Conservation (phyloP, 2,113 vertebrate genomes). For the Acanthisitta chloris region DNA sequence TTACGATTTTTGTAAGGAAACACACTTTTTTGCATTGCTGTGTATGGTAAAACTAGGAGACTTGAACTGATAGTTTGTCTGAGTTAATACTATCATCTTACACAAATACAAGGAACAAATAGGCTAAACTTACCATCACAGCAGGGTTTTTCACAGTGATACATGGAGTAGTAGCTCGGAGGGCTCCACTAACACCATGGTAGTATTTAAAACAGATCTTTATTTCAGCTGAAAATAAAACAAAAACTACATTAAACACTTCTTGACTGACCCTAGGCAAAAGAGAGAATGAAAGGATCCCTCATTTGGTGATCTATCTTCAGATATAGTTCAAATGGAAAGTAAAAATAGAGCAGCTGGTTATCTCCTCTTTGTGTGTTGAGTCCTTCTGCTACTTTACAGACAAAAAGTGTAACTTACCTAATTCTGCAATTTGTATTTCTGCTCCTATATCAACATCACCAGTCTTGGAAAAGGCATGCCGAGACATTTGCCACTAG, state of each 20-base stretch:
- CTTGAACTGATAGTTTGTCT: neutral
- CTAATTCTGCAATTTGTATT: neutral
- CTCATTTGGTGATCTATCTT: neutral
- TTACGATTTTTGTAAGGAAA: neutral
- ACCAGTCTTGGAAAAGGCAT: neutral
- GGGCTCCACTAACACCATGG: conserved; percentile 93
- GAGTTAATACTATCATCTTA: neutral
- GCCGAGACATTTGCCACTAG: neutral
- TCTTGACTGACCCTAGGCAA: neutral
- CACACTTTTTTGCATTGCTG: neutral
- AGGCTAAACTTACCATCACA: conserved; percentile 82
- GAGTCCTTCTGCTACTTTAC: neutral
- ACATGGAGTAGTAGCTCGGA: conserved; percentile 94
- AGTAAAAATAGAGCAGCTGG: neutral
- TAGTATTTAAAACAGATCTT: conserved; percentile 99
- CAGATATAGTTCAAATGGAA: neutral
- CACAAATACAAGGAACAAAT: neutral
- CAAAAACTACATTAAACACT: neutral
- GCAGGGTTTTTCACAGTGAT: conserved; percentile 97
- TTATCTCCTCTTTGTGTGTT: neutral
- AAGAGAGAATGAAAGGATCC: neutral
- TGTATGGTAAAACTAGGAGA: neutral
- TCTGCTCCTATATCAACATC: neutral
- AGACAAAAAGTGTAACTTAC: neutral
- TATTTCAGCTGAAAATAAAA: conserved; percentile 87